Evolutionary conservation across 30 jellyfish, hydroid and myxozoan genomes (phyloP).

Genomic region (Aurelia sp.): DNA sequence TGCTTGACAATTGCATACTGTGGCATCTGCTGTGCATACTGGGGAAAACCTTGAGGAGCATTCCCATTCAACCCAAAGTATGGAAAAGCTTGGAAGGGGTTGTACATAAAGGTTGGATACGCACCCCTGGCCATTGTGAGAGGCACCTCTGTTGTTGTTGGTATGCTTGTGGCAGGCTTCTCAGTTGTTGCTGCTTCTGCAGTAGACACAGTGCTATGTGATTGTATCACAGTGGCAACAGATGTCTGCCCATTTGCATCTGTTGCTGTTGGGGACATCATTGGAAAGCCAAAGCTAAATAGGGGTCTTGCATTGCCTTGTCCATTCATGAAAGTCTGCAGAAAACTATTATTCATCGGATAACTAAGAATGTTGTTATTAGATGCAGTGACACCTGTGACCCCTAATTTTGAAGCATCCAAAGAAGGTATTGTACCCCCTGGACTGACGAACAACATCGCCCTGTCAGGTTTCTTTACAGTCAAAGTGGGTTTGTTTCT

Average conservation of each 20-base stretch:
- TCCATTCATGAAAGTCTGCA: slow-evolving; percentile 93
- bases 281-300: slow-evolving; percentile 64
- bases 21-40: slow-evolving; percentile 55
- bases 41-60: slow-evolving; percentile 69
- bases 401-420: slow-evolving; percentile 75
- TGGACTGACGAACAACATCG: slow-evolving; percentile 82
- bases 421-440: slow-evolving; percentile 86
- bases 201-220: slow-evolving; percentile 20
- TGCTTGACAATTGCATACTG: slow-evolving; percentile 67
- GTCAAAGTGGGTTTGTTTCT: slow-evolving; percentile 72
- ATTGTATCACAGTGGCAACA: slow-evolving; percentile 6
- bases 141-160: neutral
- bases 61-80: slow-evolving; percentile 77
- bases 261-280: slow-evolving; percentile 52
- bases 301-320: slow-evolving; percentile 63
- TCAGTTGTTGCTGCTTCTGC: slow-evolving; percentile 28
- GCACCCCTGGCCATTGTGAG: slow-evolving; percentile 62
- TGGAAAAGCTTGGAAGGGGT: slow-evolving; percentile 87
- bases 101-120: slow-evolving; percentile 86
- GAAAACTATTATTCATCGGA: slow-evolving; percentile 77
- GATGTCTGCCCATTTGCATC: slow-evolving; percentile 49
- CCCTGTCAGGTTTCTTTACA: slow-evolving; percentile 56
- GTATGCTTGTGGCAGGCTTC: slow-evolving; percentile 10
- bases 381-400: slow-evolving; percentile 72
- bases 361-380: slow-evolving; percentile 78